These are phyloP conservation scores for Sinopyrophorus schimmeli DNA, from an alignment of 2,888 invertebrate species.

Conservation along the genomic window DNA sequence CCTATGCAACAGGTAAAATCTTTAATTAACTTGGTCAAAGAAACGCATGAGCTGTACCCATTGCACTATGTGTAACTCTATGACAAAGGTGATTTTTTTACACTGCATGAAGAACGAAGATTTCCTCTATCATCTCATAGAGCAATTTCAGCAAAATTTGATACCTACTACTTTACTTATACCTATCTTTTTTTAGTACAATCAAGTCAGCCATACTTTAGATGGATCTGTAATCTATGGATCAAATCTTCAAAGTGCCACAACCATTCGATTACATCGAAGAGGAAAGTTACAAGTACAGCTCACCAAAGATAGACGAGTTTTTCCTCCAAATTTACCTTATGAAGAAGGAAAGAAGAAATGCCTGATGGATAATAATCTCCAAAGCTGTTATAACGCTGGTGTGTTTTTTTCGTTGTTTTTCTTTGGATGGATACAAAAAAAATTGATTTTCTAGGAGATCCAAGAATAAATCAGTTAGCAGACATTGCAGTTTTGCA, in stretches of 20 bases:
- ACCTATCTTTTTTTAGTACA: conserved; percentile 7
- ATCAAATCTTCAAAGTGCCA: not conserved
- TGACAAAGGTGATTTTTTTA: no score
- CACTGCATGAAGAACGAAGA: no score
- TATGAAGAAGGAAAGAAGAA: not conserved
- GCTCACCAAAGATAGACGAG: not conserved
- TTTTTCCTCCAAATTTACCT: conserved; percentile 7
- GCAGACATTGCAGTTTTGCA: conserved; percentile 70
- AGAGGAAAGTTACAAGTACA: conserved; percentile 8
- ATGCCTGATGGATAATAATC: conserved; percentile 3
- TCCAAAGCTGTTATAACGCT: conserved; percentile 9
- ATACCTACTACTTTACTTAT: not conserved
- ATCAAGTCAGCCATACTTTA: conserved; percentile 11
- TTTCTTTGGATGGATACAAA: not conserved
- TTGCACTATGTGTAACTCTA: no score
- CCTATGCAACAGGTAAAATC: conserved; percentile 1
- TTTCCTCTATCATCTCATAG: no score
- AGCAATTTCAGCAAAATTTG: no score
- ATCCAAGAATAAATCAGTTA: conserved; percentile 70
- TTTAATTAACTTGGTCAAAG: no score
- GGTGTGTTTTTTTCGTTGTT: conserved; percentile 3
- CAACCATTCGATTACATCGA: conserved; percentile 4
- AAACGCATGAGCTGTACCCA: no score
- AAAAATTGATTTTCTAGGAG: conserved; percentile 58
- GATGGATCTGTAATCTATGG: conserved; percentile 16